Evolutionary conservation across 2,113 vertebrate genomes (phyloP), one percentile per base, ranked within the genome.

Genomic region (Anthoscopus minutus): DNA sequence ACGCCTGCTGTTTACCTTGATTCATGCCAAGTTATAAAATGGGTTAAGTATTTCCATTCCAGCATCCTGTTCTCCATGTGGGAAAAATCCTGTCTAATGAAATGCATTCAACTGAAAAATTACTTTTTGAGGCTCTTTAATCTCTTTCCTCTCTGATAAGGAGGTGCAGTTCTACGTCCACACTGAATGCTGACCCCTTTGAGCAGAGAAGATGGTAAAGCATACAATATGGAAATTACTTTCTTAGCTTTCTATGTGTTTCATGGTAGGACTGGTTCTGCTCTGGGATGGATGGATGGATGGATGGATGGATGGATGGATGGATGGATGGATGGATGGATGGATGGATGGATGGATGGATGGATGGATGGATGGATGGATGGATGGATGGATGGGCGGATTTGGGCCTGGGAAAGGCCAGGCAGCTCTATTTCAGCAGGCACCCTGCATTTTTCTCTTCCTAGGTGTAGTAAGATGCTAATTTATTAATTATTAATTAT

Each of bases 1-100:
- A 27, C 0, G 22, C 86, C 83, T 94, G 91, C 91, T 97, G 93
- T 95, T 97, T 93, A 94, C 74, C 88, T 97, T 91, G 44, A 61
- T 84, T 91, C 54, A 23, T 76, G 88, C 82, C 94, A 92, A 70
- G 91, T 96, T 94, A 81, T 89, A 81, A 96, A 95, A 92, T 84
- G 58, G 67, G 51, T 92, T 95, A 81, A 93, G 64, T 60, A 50
- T 93, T 96, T 92, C 81, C 30, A 77, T 79, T 84, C 74, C 58
- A 95, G 48, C 37, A 61, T 96, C 47, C 24, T 88, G 53, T 71
- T 85, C 40, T 81, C 81, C 35, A 15, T 31, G 45, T 64, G 82
- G 53, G 71, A 91, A 53, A 93, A 92, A 57, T 38, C 38, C 53
- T 92, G 67, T 27, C 64, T 91, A 83, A 89, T 89, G 40, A 94